Percentiles rank a stretch among this genome's conserved stretches.
Evolutionary conservation across 2,113 vertebrate genomes (phyloP).

Genomic region (Cebus imitator): DNA sequence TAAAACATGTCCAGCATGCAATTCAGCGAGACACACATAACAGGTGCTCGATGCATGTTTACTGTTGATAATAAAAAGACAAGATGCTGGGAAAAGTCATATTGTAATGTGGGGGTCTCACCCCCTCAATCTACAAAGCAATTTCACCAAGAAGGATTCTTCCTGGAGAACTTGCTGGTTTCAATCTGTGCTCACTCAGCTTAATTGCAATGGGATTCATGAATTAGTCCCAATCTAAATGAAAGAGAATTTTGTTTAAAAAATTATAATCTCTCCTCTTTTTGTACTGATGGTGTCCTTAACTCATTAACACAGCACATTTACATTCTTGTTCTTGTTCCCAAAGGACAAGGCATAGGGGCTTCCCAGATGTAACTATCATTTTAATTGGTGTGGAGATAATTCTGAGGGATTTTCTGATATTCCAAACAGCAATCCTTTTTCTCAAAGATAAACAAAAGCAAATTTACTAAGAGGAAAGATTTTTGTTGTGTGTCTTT

Average conservation of each 20-base stretch:
- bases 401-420: conserved; percentile 19
- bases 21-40: not conserved
- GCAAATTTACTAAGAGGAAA: not conserved
- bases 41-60: not conserved
- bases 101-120: not conserved
- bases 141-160: conserved; percentile 23
- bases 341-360: not conserved
- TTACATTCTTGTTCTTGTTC: not conserved
- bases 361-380: not conserved
- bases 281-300: not conserved
- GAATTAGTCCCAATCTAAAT: conserved; percentile 48
- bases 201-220: conserved; percentile 44
- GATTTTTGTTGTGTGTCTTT: too few relatives aligned
- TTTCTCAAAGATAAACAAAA: conserved; percentile 18
- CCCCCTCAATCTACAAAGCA: not conserved
- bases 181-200: not conserved
- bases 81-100: not conserved
- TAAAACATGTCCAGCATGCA: conserved; percentile 15
- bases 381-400: not conserved
- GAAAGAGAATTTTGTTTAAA: conserved; percentile 52
- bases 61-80: conserved; percentile 45
- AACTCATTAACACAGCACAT: not conserved
- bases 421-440: not conserved
- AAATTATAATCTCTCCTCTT: not conserved
- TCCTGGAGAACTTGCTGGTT: not conserved